phyloP scores from a whole-genome alignment of 1,140 invertebrate genomes.

The Lepidurus arcticus region DNA sequence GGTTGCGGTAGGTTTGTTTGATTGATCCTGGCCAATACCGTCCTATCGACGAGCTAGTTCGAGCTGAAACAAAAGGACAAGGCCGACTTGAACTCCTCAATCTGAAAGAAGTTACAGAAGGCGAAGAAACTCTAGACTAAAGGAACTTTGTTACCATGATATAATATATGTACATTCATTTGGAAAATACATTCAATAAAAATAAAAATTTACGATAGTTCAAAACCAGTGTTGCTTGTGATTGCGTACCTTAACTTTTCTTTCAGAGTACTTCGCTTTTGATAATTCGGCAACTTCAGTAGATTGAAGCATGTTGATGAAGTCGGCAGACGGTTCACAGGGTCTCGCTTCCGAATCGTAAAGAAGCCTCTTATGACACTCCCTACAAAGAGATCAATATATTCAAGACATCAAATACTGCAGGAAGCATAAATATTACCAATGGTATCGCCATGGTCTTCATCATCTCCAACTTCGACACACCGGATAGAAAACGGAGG shows the following conservation, averaged over 20 bases:
- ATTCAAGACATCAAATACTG: neutral
- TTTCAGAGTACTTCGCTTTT: slow-evolving; percentile 86
- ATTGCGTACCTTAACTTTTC: slow-evolving; percentile 97
- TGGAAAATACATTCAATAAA: neutral
- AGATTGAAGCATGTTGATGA: slow-evolving; percentile 99
- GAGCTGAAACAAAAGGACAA: slow-evolving; percentile 76
- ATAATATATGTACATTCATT: slow-evolving; percentile 15
- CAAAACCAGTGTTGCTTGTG: slow-evolving; percentile 96
- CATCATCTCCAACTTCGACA: slow-evolving; percentile 97
- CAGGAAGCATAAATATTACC: slow-evolving; percentile 49
- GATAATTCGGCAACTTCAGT: slow-evolving; percentile 97
- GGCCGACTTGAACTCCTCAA: slow-evolving; percentile 81
- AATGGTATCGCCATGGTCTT: slow-evolving; percentile 94
- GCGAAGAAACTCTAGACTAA: slow-evolving; percentile 65
- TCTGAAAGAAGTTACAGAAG: slow-evolving; percentile 86
- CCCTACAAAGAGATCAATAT: slow-evolving; percentile 47
- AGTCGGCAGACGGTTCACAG: slow-evolving; percentile 90
- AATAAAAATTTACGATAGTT: slow-evolving; percentile 71
- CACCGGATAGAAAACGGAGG: slow-evolving; percentile 98
- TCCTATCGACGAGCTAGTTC: slow-evolving; percentile 75
- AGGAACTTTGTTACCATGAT: neutral
- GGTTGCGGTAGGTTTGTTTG: slow-evolving; percentile 59
- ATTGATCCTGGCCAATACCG: slow-evolving; percentile 91
- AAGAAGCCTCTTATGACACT: slow-evolving; percentile 97
- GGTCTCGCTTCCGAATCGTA: slow-evolving; percentile 92